These are phyloP conservation scores for Heliothis virescens DNA, from an alignment of 1,140 invertebrate genomes.

Conservation along the genomic window DNA sequence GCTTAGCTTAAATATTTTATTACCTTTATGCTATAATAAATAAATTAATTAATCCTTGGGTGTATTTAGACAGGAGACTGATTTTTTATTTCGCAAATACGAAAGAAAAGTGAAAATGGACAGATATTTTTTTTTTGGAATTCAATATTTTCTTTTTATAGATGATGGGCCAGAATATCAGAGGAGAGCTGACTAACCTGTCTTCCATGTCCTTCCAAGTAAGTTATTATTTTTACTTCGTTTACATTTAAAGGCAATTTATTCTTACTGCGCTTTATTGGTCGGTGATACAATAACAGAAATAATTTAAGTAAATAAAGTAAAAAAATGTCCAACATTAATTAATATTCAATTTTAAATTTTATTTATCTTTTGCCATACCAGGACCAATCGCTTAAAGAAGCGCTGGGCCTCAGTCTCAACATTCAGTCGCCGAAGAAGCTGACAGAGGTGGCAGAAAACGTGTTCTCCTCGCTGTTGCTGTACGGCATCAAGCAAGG, in stretches of 20 bases:
- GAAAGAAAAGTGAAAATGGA: no score
- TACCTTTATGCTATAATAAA: no score
- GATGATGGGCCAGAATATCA: constrained; percentile 93
- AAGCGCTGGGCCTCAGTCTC: constrained; percentile 89
- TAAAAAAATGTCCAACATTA: not conserved
- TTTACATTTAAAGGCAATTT: not conserved
- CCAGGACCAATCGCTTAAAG: constrained; percentile 89
- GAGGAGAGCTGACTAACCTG: constrained; percentile 86
- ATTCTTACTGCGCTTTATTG: no score
- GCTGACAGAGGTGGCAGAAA: constrained; percentile 89
- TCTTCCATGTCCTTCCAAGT: constrained; percentile 75
- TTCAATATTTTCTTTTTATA: constrained; percentile 73
- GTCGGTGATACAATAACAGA: no score
- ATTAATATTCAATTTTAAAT: no score
- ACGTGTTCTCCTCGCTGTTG: constrained; percentile 93
- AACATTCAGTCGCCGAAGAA: constrained; percentile 90
- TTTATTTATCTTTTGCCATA: not conserved
- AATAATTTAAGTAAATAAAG: not conserved
- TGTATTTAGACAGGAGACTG: no score
- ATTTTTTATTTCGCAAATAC: no score
- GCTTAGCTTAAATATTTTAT: no score
- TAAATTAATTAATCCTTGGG: no score
- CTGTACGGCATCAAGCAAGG: constrained; percentile 90
- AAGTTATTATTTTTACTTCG: constrained; percentile 25
- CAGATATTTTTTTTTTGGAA: no score